These are phyloP conservation scores for Alosa alosa DNA, from an alignment of 2,113 vertebrate genomes.

Conservation along the genomic window DNA sequence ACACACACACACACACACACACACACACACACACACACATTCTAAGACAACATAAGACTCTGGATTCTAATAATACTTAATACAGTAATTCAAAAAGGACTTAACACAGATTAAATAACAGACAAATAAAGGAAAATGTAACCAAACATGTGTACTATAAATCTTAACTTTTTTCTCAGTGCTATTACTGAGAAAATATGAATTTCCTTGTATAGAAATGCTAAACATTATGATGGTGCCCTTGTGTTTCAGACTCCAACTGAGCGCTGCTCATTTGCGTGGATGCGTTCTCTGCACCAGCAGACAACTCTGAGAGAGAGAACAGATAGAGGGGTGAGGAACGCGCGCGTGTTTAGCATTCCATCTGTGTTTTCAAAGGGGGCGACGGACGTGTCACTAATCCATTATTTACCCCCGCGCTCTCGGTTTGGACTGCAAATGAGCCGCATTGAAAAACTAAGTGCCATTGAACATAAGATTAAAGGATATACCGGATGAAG, in stretches of 20 bases:
- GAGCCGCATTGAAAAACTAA: slow-evolving; percentile 70
- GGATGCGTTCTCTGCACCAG: neutral
- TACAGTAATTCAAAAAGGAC: neutral
- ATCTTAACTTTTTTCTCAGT: neutral
- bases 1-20: neutral
- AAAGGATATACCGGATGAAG: slow-evolving; percentile 63
- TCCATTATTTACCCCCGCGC: slow-evolving; percentile 78
- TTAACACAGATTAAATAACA: neutral
- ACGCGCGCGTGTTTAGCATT: slow-evolving; percentile 76
- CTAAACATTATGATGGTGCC: neutral
- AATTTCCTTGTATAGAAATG: neutral
- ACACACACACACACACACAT: too few species aligned
- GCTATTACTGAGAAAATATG: neutral
- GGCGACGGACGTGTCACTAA: slow-evolving; percentile 72
- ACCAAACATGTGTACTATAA: neutral
- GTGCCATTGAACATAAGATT: slow-evolving; percentile 73
- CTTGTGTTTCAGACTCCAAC: neutral
- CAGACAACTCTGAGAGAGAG: slow-evolving; percentile 56
- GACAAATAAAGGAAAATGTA: neutral
- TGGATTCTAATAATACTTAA: neutral
- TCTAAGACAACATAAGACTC: too few species aligned
- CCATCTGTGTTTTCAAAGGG: slow-evolving; percentile 56
- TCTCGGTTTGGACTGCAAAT: slow-evolving; percentile 72
- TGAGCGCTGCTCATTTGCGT: neutral
- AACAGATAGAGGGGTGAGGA: slow-evolving; percentile 58